These are phyloP conservation scores for Enteromius anoplus DNA, from an alignment of 2,797 vertebrate genomes.

Conservation along the genomic window DNA sequence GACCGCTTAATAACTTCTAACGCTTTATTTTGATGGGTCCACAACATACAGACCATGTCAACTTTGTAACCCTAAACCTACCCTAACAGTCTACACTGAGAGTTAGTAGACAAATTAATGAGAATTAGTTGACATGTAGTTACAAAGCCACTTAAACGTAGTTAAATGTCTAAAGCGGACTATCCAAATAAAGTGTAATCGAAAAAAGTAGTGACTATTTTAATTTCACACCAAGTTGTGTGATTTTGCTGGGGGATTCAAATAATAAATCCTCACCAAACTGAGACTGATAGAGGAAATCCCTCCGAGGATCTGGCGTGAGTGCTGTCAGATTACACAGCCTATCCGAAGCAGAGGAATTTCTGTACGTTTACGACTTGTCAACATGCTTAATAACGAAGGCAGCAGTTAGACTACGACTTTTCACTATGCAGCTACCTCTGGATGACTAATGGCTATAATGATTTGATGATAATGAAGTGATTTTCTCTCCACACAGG, in stretches of 20 bases:
- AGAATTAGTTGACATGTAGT: too few species aligned
- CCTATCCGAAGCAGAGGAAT: neutral
- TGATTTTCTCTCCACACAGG: constrained; percentile 16
- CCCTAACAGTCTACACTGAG: too few species aligned
- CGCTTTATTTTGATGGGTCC: too few species aligned
- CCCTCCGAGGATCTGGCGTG: neutral
- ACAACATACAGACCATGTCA: too few species aligned
- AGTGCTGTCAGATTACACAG: constrained; percentile 16
- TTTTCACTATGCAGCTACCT: constrained; percentile 26
- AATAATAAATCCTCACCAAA: neutral
- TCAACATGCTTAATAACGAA: constrained; percentile 25
- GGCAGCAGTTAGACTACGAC: neutral
- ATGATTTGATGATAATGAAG: constrained; percentile 37
- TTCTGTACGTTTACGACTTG: neutral
- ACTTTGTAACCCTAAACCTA: too few species aligned
- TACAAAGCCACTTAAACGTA: too few species aligned
- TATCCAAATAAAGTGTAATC: too few species aligned
- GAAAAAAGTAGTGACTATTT: too few species aligned
- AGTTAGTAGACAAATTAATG: too few species aligned
- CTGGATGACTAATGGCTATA: constrained; percentile 26
- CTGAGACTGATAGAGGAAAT: constrained; percentile 3
- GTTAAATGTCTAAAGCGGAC: too few species aligned
- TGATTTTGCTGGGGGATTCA: neutral
- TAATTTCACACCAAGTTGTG: neutral
- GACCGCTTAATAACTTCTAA: too few species aligned